Base-by-base conservation (phyloP, 2,888 invertebrate genomes). In the Harpalus rufipes region DNA sequence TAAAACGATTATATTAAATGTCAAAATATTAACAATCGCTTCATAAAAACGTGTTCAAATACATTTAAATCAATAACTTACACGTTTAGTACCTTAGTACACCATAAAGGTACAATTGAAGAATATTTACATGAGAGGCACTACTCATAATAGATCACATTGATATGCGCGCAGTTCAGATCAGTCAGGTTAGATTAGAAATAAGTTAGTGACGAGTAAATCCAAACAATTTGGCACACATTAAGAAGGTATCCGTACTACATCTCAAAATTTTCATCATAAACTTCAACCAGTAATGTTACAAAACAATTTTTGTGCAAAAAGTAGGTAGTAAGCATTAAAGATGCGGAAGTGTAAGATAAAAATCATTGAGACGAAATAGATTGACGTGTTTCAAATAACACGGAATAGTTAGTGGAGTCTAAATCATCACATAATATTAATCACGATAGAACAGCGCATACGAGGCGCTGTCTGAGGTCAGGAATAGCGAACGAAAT, bases 101-200 rank as follows among this genome's bases (percentile, higher is more conserved):
- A 84, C 59, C 74, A 63, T 51, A 84, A 51, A 84, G 78, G 84
- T 84, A 84, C 78, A 84, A 51, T 78, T 84, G 84, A 84, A 87
- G 87, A 88, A 89, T 88, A 88, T 90, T 88, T 88, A 89, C 89
- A 89, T 88, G 89, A 90, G 90, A 91, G 91, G 91, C 91, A 91
- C 91, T 91, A 91, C 91, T 90, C 89, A 89, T 89, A 88, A 88
- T 89, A 90, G 90, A 91, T 91, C 90, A 91, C 90, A 91, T 89
- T 91, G 91, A 91, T 91, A 91, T 91, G 91, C 90, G 89, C 90
- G 88, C 87, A 58, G 68, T 84, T 79, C 82, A 81, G 72, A 72
- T 81, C 85, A 85, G 72, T 81, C 80, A 85, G 61, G 41, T 78
- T 74, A 74, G 58, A 78, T 78, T 58, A 78, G 78, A 78, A 78